Evolutionary conservation across 1,140 invertebrate genomes (phyloP).

Genomic region (Dermatophagoides farinae): DNA sequence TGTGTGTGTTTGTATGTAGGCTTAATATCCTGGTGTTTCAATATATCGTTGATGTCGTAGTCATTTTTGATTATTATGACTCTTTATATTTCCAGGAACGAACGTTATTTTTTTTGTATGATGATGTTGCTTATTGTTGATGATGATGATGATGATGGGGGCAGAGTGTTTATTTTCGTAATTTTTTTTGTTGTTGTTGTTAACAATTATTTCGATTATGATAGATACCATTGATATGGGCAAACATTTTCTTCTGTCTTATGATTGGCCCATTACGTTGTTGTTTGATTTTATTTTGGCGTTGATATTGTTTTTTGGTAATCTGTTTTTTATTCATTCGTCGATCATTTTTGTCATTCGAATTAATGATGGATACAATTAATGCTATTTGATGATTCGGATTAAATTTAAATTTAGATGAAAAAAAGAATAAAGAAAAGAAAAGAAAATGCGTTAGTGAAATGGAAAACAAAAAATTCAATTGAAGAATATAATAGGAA

Average conservation of each 20-base stretch:
- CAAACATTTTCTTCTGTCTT: constrained; percentile 2
- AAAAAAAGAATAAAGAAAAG: background rate
- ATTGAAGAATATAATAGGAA: background rate
- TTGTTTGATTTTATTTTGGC: background rate
- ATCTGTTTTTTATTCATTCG: background rate
- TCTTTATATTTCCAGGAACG: no score
- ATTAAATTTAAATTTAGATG: no score
- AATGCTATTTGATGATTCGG: background rate
- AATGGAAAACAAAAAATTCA: background rate
- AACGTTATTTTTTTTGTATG: no score
- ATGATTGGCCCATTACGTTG: constrained; percentile 5
- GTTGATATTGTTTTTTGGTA: background rate
- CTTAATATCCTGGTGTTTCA: no score
- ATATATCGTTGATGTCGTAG: no score
- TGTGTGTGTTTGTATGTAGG: no score
- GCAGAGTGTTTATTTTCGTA: no score
- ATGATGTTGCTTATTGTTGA: no score
- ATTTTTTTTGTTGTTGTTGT: background rate
- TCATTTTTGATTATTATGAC: no score
- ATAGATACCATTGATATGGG: constrained; percentile 1
- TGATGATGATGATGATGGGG: no score
- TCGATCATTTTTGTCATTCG: background rate
- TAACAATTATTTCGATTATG: background rate
- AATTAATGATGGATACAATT: background rate
- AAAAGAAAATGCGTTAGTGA: background rate